Percentiles rank a stretch among this genome's conserved stretches.
phyloP scores from a whole-genome alignment of 1,140 invertebrate species.

The Scaptodrosophila lebanonensis region DNA sequence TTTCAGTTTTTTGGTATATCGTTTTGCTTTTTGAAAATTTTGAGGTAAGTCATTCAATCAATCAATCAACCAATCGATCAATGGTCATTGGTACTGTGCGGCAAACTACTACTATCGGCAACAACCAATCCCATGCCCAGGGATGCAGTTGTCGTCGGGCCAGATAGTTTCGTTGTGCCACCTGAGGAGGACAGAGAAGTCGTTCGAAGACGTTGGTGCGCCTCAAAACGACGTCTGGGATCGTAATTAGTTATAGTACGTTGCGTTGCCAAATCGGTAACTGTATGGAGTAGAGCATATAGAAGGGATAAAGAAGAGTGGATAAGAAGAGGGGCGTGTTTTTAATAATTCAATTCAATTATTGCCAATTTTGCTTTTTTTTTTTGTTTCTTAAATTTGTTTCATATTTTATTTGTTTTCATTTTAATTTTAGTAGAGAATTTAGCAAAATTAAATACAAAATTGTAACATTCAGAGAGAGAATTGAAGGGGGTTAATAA shows the following conservation, averaged over 20 bases:
- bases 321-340: constrained; percentile 26
- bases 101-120: constrained; percentile 72
- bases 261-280: constrained; percentile 72
- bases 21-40: constrained; percentile 24
- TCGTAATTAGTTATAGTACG: constrained; percentile 74
- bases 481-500: too few species aligned
- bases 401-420: constrained; percentile 7
- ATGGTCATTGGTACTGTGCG: constrained; percentile 41
- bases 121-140: constrained; percentile 63
- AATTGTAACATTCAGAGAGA: constrained; percentile 15
- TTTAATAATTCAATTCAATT: constrained; percentile 12
- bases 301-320: constrained; percentile 65
- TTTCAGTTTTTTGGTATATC: too few species aligned
- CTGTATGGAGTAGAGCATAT: constrained; percentile 74
- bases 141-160: constrained; percentile 48
- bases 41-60: constrained; percentile 17
- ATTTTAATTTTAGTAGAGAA: constrained; percentile 11
- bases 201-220: constrained; percentile 46
- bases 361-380: constrained; percentile 35
- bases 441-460: constrained; percentile 14
- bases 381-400: background rate
- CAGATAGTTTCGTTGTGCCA: constrained; percentile 59
- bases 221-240: constrained; percentile 67
- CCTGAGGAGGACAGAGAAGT: constrained; percentile 51
- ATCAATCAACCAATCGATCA: constrained; percentile 30